Conservation (phyloP, 2,797 vertebrate genomes). For the Sebastolobus altivelis region DNA sequence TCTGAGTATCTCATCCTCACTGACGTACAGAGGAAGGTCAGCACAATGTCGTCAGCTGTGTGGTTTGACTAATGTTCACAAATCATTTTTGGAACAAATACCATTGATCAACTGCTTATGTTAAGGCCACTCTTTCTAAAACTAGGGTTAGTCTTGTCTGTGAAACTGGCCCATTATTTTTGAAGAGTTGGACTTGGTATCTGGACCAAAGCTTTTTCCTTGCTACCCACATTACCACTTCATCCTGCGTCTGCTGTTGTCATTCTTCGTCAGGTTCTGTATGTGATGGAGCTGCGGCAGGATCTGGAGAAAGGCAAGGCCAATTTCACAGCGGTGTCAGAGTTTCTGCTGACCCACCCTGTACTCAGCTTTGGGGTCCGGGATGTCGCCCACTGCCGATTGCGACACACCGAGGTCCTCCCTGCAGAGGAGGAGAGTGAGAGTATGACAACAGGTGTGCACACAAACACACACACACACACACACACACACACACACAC, state of each 20-base stretch:
- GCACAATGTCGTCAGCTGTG: slow-evolving; percentile 27
- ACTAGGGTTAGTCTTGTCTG: no score
- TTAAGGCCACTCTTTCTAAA: background rate
- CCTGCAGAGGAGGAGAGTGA: slow-evolving; percentile 95
- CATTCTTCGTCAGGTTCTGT: slow-evolving; percentile 89
- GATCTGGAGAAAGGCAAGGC: slow-evolving; percentile 95
- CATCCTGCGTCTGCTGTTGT: background rate
- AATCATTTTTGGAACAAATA: background rate
- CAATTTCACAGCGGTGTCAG: slow-evolving; percentile 95
- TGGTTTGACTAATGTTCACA: background rate
- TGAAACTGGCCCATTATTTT: background rate
- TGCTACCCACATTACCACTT: background rate
- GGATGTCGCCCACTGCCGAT: slow-evolving; percentile 90
- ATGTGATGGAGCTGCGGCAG: slow-evolving; percentile 97
- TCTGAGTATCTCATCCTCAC: slow-evolving; percentile 96
- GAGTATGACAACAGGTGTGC: slow-evolving; percentile 88
- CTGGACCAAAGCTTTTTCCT: background rate
- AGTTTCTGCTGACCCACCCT: slow-evolving; percentile 97
- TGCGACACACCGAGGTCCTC: slow-evolving; percentile 94
- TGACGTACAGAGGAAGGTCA: slow-evolving; percentile 96
- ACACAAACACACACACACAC: background rate
- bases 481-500: background rate
- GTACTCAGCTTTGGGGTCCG: slow-evolving; percentile 97
- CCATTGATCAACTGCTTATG: background rate
- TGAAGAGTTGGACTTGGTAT: background rate